Evolutionary conservation across 2,113 vertebrate genomes (phyloP).

Genomic region (Budorcas taxicolor): DNA sequence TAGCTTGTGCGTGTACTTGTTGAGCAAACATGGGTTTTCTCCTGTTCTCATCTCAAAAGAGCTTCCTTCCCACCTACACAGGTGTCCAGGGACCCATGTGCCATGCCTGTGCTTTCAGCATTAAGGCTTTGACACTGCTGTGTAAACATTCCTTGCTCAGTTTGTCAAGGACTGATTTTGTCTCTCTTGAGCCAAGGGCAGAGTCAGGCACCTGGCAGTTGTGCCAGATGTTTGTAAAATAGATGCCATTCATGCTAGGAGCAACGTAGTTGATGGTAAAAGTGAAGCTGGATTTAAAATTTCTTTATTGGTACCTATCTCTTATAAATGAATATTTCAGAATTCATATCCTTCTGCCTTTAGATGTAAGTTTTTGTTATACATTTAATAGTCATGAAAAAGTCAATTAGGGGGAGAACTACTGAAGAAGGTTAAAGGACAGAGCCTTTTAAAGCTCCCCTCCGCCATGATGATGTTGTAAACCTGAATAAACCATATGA

Average conservation of each 20-base stretch:
- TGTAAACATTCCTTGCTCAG: not conserved
- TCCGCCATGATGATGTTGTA: not conserved
- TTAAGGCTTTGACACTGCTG: fast-evolving
- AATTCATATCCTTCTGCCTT: not conserved
- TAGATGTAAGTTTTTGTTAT: not conserved
- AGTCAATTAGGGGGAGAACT: not conserved
- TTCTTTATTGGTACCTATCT: not conserved
- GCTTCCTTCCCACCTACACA: fast-evolving
- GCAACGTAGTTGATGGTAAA: not conserved
- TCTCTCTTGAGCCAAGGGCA: not conserved
- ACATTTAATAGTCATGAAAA: not conserved
- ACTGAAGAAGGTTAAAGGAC: not conserved
- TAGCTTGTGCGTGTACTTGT: fast-evolving
- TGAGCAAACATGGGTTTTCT: fast-evolving
- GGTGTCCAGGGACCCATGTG: fast-evolving
- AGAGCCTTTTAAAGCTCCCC: not conserved
- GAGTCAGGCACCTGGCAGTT: not conserved
- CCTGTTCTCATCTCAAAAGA: not conserved
- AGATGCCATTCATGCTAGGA: not conserved
- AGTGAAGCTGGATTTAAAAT: not conserved
- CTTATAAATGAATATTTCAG: not conserved
- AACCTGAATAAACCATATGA: not conserved
- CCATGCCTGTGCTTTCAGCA: fast-evolving
- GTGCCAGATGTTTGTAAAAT: not conserved
- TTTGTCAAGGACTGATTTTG: not conserved